These are phyloP conservation scores for Xenops minutus DNA, from an alignment of 2,797 vertebrate genomes.

Conservation along the genomic window DNA sequence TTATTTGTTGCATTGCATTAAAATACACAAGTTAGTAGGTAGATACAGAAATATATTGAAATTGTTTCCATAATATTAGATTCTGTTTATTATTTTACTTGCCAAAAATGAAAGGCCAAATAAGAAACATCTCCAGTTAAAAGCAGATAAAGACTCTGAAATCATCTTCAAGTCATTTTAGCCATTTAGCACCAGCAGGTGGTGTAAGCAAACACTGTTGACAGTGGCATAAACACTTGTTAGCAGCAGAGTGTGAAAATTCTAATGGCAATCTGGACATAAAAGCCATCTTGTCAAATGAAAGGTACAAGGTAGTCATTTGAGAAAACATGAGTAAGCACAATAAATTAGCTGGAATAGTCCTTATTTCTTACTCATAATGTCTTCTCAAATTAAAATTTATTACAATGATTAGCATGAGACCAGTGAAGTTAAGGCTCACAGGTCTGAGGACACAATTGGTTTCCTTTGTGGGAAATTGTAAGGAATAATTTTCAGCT, in stretches of 20 bases:
- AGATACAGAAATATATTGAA: neutral
- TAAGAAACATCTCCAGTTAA: neutral
- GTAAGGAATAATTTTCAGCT: neutral
- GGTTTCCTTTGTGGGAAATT: neutral
- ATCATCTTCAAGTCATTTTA: neutral
- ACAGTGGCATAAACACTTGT: neutral
- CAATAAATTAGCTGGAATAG: neutral
- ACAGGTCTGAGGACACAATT: neutral
- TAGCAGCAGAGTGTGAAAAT: slow-evolving; percentile 12
- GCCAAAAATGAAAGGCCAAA: neutral
- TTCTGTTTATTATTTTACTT: neutral
- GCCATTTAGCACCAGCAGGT: neutral
- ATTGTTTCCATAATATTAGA: neutral
- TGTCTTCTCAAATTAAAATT: neutral
- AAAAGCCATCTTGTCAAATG: neutral
- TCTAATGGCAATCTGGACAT: neutral
- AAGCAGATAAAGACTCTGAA: neutral
- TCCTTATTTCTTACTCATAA: neutral
- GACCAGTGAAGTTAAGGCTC: neutral
- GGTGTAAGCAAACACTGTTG: neutral
- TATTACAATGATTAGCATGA: neutral
- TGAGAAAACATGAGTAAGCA: neutral
- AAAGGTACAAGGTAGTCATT: neutral
- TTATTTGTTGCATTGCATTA: neutral
- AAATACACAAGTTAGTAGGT: neutral